phyloP scores from a whole-genome alignment of 2,888 invertebrate species.

The Chrysodeixis includens region DNA sequence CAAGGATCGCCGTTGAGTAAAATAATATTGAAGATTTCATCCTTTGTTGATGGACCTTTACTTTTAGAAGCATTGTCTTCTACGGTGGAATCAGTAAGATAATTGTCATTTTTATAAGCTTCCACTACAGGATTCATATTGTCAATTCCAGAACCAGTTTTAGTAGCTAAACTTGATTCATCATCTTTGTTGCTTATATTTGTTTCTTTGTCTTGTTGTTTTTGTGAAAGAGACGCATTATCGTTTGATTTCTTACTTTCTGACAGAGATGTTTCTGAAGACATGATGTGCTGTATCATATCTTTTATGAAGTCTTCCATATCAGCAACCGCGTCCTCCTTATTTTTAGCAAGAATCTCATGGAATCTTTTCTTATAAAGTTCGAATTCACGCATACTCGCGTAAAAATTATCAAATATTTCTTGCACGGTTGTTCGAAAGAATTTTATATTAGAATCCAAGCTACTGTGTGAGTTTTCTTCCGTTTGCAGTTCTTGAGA shows the following conservation, averaged over 20 bases:
- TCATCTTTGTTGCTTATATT: constrained; percentile 28
- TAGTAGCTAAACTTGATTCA: constrained; percentile 28
- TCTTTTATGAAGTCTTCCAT: constrained; percentile 83
- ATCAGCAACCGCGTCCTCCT: constrained; percentile 70
- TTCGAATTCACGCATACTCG: constrained; percentile 77
- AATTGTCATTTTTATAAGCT: constrained; percentile 76
- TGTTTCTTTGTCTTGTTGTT: constrained; percentile 30
- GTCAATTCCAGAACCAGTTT: constrained; percentile 21
- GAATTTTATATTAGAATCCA: constrained; percentile 79
- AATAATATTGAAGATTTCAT: constrained; percentile 73
- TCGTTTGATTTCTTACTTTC: constrained; percentile 42
- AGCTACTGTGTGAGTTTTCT: constrained; percentile 63
- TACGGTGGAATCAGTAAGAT: constrained; percentile 70
- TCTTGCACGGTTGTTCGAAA: constrained; percentile 80
- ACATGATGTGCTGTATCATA: constrained; percentile 79
- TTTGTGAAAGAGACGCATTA: constrained; percentile 12
- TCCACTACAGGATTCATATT: constrained; percentile 59
- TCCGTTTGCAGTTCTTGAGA: constrained; percentile 75
- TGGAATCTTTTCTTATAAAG: constrained; percentile 76
- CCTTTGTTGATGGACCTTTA: constrained; percentile 48
- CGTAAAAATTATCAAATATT: constrained; percentile 80
- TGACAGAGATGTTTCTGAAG: constrained; percentile 66
- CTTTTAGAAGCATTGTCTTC: constrained; percentile 61
- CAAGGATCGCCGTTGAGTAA: constrained; percentile 65
- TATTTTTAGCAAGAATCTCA: constrained; percentile 75